Conservation (phyloP, 2,888 invertebrate genomes). For the Onchidella celtica region DNA sequence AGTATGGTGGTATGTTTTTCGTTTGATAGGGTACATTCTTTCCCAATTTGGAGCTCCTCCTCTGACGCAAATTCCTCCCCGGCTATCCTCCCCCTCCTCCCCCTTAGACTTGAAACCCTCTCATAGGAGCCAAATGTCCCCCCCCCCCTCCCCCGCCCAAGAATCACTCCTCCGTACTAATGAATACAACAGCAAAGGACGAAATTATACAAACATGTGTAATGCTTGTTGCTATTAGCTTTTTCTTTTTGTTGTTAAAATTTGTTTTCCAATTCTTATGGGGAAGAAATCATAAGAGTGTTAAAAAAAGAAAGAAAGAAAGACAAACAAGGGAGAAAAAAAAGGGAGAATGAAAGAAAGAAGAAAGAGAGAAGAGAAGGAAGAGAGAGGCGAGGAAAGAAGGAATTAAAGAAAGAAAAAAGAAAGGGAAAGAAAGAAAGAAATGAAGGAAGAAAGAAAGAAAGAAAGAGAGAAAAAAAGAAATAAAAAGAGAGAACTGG, state of each 20-base stretch:
- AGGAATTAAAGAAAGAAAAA: no score
- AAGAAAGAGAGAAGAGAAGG: not conserved
- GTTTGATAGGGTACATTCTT: no score
- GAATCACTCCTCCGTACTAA: no score
- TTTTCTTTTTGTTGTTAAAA: not conserved
- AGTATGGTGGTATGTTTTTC: no score
- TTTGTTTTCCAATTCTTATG: not conserved
- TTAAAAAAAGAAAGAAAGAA: not conserved
- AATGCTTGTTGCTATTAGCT: not conserved
- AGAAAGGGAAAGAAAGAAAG: not conserved
- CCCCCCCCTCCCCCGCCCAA: no score
- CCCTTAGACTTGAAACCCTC: no score
- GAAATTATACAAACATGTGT: no score
- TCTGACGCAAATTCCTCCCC: no score
- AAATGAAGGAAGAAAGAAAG: not conserved
- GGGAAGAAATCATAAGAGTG: not conserved
- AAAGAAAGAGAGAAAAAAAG: constrained; percentile 6
- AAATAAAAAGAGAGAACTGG: not conserved
- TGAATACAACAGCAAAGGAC: no score
- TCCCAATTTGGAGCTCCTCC: no score
- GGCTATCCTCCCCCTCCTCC: no score
- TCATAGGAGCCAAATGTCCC: no score
- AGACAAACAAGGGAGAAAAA: not conserved
- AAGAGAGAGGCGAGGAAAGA: not conserved
- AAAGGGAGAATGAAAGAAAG: not conserved